A percentile compares a stretch with the other conserved stretches of the same genome.
phyloP scores from a whole-genome alignment of 2,888 invertebrate genomes.

The Lasioglossum figueresi region DNA sequence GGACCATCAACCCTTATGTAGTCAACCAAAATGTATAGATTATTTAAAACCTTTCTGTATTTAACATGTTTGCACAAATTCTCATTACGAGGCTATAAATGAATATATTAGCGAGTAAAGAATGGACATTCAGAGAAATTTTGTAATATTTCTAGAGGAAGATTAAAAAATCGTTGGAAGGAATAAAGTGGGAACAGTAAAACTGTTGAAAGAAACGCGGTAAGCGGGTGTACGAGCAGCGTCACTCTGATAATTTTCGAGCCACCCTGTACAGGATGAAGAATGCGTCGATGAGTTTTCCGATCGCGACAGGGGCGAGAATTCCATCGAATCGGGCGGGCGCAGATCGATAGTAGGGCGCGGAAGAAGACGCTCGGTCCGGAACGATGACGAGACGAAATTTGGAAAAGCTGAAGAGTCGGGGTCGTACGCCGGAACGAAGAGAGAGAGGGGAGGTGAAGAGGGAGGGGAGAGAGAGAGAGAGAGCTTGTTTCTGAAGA shows the following conservation, averaged over 20 bases:
- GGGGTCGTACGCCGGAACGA: not conserved
- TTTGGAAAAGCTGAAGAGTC: constrained; percentile 31
- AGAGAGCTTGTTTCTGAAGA: not conserved
- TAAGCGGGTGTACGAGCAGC: not conserved
- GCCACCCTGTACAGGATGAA: not conserved
- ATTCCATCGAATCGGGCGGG: not conserved
- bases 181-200: not conserved
- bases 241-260: not conserved
- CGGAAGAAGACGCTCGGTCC: constrained; percentile 23
- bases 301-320: constrained; percentile 2
- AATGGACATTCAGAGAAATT: too few relatives aligned
- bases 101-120: too few relatives aligned
- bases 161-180: not conserved
- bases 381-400: constrained; percentile 44
- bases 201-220: not conserved
- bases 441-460: not conserved
- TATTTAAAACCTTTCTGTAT: too few relatives aligned
- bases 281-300: constrained; percentile 2
- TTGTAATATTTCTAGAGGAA: not conserved
- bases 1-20: too few relatives aligned
- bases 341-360: constrained; percentile 23
- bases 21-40: too few relatives aligned
- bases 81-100: too few relatives aligned
- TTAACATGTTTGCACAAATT: too few relatives aligned
- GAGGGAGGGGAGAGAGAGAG: not conserved